Conservation (phyloP, 1,140 invertebrate genomes). For the Formica exsecta region DNA sequence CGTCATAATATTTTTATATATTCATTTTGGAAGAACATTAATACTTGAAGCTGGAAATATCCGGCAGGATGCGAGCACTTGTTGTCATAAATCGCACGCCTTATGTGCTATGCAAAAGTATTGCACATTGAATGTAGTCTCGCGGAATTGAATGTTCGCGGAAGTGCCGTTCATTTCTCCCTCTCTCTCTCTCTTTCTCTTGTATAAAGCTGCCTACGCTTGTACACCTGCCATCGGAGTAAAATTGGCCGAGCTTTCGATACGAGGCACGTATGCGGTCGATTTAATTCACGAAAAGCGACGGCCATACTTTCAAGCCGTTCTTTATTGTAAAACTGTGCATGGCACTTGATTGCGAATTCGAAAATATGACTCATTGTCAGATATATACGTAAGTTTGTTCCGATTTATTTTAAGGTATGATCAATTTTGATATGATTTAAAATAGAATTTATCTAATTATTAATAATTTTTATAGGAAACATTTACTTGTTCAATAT, state of each 20-base stretch:
- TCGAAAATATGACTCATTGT: background rate
- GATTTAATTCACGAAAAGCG: constrained; percentile 63
- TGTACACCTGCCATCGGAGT: constrained; percentile 45
- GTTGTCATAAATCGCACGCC: constrained; percentile 58
- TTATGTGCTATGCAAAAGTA: constrained; percentile 47
- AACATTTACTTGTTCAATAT: too few species aligned
- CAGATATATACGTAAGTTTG: background rate
- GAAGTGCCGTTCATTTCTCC: constrained; percentile 54
- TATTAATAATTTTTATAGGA: too few species aligned
- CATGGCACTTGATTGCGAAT: background rate
- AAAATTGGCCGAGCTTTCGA: constrained; percentile 63
- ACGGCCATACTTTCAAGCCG: constrained; percentile 11
- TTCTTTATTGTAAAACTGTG: constrained; percentile 41
- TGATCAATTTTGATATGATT: background rate
- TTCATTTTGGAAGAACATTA: background rate
- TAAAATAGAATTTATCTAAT: background rate
- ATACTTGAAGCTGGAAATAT: constrained; percentile 25
- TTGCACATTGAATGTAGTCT: constrained; percentile 56
- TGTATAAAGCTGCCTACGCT: constrained; percentile 55
- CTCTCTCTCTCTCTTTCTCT: constrained; percentile 5
- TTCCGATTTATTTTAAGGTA: background rate
- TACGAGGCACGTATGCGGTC: constrained; percentile 56
- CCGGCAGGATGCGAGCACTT: constrained; percentile 2
- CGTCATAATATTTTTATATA: background rate
- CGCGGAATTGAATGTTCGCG: constrained; percentile 55